A percentile compares a stretch with the other conserved stretches of the same genome.
Evolutionary conservation across 2,888 invertebrate genomes (phyloP).

Genomic region (Campoplex nolae): DNA sequence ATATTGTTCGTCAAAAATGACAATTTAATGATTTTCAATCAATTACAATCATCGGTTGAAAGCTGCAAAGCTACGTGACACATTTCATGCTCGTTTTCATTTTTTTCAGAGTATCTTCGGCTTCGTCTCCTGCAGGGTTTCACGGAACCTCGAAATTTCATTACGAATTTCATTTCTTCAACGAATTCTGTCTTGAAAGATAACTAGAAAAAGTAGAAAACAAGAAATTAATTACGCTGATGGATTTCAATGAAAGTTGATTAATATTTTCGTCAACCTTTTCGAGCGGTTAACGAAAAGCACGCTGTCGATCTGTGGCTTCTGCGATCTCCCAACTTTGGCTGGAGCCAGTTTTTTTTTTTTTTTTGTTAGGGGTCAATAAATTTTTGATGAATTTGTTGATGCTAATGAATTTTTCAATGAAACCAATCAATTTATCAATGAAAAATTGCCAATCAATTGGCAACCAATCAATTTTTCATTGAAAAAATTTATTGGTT

Average conservation of each 20-base stretch:
- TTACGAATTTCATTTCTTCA: constrained; percentile 90
- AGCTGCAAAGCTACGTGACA: background rate
- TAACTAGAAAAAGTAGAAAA: constrained; percentile 83
- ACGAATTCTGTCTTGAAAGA: constrained; percentile 88
- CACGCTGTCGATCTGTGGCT: too few relatives aligned
- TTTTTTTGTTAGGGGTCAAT: too few relatives aligned
- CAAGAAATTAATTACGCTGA: background rate
- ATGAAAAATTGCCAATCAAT: too few relatives aligned
- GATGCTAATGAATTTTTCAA: too few relatives aligned
- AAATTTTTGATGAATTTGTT: too few relatives aligned
- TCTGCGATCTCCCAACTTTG: too few relatives aligned
- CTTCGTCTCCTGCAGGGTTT: background rate
- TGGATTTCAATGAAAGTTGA: background rate
- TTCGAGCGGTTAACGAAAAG: too few relatives aligned
- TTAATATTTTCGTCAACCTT: too few relatives aligned
- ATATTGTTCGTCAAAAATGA: background rate
- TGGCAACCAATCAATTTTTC: too few relatives aligned
- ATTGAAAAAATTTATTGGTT: too few relatives aligned
- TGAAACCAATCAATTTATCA: too few relatives aligned
- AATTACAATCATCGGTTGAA: constrained; percentile 1
- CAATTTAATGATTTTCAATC: background rate
- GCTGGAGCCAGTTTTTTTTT: too few relatives aligned
- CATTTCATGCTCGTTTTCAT: background rate
- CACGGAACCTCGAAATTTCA: constrained; percentile 87
- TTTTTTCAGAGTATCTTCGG: background rate